Evolutionary conservation across 2,888 invertebrate species (phyloP), one percentile per base, ranked within the genome.

Genomic region (Drosophila paranaensis): DNA sequence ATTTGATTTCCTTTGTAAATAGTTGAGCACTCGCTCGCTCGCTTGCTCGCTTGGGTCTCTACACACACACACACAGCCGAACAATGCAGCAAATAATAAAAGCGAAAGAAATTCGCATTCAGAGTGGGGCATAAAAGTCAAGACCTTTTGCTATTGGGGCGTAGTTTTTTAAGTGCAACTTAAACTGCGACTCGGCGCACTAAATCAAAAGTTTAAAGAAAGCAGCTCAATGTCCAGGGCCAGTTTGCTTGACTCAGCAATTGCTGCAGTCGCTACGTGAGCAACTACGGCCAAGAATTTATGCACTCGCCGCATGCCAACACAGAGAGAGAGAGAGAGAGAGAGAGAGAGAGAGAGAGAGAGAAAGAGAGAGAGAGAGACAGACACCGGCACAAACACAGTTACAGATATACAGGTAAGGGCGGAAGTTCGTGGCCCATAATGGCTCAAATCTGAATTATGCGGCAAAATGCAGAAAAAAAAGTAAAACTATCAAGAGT

Each of bases 371-470:
- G n/a, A n/a, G n/a, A n/a, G n/a, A n/a, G 20, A 62, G n/a, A 53
- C 20, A 50, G 14, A 57, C 14, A 20, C n/a, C 14, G 45, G 3
- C 45, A 27, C 46, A 27, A 27, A 57, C 16, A 55, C 35, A 50
- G 37, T 71, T 27, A 55, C 51, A 61, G 55, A 43, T 40, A 46
- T 63, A 46, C 65, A 71, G 79, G 69, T 82, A 55, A 46, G 39
- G 51, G 48, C 82, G 85, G 85, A 89, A 85, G 88, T 78, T 71
- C 48, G 74, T 82, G 74, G 74, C 75, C 82, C 78, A 80, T 85
- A 80, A 86, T 89, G 85, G 80, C 78, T 88, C 74, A 85, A 89
- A 89, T 80, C 76, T 80, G 85, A 88, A 82, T 87, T 89, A 87
- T 86, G 88, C 80, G 84, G 89, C 73, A 89, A 71, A 71, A 67